These are phyloP conservation scores for Pelecanoides urinatrix DNA, from an alignment of 2,113 vertebrate species.

Conservation along the genomic window DNA sequence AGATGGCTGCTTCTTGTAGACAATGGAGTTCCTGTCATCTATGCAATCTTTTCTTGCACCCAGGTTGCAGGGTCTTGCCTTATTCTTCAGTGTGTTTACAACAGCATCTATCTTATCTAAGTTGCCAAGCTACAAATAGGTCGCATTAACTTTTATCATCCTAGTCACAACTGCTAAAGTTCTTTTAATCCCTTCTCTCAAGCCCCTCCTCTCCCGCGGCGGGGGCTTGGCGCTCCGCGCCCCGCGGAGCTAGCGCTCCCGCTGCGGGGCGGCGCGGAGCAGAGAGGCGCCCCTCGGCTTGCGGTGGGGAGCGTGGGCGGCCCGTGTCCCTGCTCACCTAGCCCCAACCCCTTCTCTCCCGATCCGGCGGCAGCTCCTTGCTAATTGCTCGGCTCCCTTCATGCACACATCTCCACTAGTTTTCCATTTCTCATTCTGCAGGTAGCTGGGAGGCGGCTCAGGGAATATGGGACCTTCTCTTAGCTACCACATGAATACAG, in stretches of 20 bases:
- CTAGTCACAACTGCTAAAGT: too few relatives aligned
- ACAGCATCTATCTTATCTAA: too few relatives aligned
- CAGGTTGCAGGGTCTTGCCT: too few relatives aligned
- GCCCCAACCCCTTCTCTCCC: constrained; percentile 54
- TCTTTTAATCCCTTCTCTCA: too few relatives aligned
- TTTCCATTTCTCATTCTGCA: constrained; percentile 96
- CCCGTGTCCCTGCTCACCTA: constrained; percentile 53
- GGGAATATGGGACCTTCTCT: constrained; percentile 86
- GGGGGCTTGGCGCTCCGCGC: too few relatives aligned
- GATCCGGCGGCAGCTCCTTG: constrained; percentile 70
- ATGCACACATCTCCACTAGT: constrained; percentile 96
- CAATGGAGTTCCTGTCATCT: too few relatives aligned
- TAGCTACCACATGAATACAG: constrained; percentile 85
- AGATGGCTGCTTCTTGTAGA: too few relatives aligned
- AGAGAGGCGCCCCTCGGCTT: background rate
- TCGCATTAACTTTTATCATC: too few relatives aligned
- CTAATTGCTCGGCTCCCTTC: constrained; percentile 94
- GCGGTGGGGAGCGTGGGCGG: background rate
- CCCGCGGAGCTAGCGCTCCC: background rate
- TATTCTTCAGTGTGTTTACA: too few relatives aligned
- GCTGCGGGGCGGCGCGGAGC: background rate
- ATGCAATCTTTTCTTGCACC: too few relatives aligned
- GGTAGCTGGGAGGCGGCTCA: constrained; percentile 83
- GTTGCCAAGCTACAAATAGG: too few relatives aligned
- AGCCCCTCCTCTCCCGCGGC: background rate